Base-by-base conservation (phyloP, 2,888 invertebrate species). In the Dimorphilus gyrociliatus region DNA sequence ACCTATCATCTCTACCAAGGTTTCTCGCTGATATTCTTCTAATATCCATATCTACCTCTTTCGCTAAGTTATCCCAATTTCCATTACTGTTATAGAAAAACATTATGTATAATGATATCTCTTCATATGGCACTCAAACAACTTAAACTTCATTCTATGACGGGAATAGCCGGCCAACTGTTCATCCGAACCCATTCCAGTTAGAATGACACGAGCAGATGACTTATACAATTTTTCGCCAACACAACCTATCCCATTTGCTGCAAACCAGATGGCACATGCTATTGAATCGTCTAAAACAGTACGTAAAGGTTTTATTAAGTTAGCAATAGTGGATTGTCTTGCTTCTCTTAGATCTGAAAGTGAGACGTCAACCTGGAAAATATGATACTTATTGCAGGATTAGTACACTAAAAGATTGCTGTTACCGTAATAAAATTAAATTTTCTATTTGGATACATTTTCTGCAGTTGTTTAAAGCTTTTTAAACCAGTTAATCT, bases 161-260 rank as follows among this genome's bases (percentile, higher is more conserved):
- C 86, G 71, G 19, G 76, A 75, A 55, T 94, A 94, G 2, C 94
- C 94, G 28, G 84, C 90, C 54, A 94, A 78, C 39, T 92, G 69
- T 66, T 97, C 97, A 69, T 97, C 97, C 1, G 94, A 92, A 5
- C 94, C 94, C 68, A 84, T 84, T 19, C 94, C 94, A 45, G 81
- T 65, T 41, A 90, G 60, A 36, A 86, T 63, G 14, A 85, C 71
- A n/a, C n/a, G n/a, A n/a, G n/a, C n/a, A n/a, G n/a, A n/a, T n/a
- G n/a, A n/a, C n/a, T n/a, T n/a, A n/a, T n/a, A n/a, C n/a, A n/a
- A n/a, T n/a, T n/a, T n/a, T n/a, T n/a, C n/a, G n/a, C n/a, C n/a
- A n/a, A n/a, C n/a, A n/a, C n/a, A n/a, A n/a, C n/a, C n/a, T n/a
- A n/a, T n/a, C n/a, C 77, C 86, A 48, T 76, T 68, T 27, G 84